A percentile compares a stretch with the other conserved stretches of the same genome.
These are phyloP conservation scores for Procavia capensis DNA, from an alignment of 2,113 vertebrate species.

Conservation along the genomic window DNA sequence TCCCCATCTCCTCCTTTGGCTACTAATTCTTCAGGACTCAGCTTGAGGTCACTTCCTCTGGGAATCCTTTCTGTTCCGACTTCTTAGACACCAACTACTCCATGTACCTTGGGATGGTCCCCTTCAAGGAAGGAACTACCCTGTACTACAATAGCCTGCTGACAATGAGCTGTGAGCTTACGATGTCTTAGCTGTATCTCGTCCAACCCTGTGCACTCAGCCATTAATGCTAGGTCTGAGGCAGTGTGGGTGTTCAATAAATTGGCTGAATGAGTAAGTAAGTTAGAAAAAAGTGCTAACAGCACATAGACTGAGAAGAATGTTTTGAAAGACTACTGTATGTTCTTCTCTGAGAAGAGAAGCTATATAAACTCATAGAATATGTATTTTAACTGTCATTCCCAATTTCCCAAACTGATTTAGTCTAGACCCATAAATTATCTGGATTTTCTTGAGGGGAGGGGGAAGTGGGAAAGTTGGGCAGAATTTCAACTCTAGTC, in stretches of 20 bases:
- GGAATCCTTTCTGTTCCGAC: background rate
- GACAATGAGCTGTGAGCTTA: background rate
- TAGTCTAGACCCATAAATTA: background rate
- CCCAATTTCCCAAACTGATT: background rate
- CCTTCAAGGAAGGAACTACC: too few species aligned
- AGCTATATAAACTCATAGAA: background rate
- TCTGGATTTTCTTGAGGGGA: background rate
- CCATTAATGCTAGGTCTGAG: background rate
- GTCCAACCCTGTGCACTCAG: background rate
- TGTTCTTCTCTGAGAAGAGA: constrained; percentile 1
- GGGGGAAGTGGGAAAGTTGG: background rate
- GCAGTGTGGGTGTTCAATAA: background rate
- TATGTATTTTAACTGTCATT: background rate
- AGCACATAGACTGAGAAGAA: background rate
- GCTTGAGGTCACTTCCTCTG: background rate
- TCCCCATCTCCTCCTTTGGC: background rate
- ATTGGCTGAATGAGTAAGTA: background rate
- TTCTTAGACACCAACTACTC: background rate
- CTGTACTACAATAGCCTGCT: background rate
- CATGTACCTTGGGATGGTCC: background rate
- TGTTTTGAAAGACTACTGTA: background rate
- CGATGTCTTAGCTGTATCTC: background rate
- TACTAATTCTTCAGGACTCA: background rate
- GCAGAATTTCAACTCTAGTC: background rate
- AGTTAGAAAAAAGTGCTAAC: background rate